Evolutionary conservation across 2,888 invertebrate genomes (phyloP).

Genomic region (Apodemia duryi): DNA sequence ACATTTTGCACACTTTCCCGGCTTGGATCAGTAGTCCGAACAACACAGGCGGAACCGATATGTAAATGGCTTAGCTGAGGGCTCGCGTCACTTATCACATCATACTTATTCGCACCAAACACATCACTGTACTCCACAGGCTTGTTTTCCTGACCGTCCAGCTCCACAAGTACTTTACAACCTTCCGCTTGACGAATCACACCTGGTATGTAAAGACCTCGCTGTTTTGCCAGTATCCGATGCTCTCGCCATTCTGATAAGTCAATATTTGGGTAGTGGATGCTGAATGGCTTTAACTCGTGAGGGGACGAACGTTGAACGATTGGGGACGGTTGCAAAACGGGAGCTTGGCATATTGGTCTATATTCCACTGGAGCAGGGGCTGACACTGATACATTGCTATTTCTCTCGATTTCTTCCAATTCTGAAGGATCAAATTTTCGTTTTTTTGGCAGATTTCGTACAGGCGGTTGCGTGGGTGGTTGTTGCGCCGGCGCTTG

Average conservation of each 20-base stretch:
- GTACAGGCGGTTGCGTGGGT: slow-evolving; percentile 79
- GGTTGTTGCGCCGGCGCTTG: slow-evolving; percentile 55
- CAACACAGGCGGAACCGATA: slow-evolving; percentile 90
- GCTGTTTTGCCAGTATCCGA: slow-evolving; percentile 92
- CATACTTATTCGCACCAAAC: slow-evolving; percentile 87
- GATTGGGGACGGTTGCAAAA: slow-evolving; percentile 60
- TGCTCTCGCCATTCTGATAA: slow-evolving; percentile 96
- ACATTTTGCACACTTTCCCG: slow-evolving; percentile 83
- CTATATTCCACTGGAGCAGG: slow-evolving; percentile 50
- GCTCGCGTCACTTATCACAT: slow-evolving; percentile 95
- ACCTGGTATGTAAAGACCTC: slow-evolving; percentile 91
- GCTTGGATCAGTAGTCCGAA: slow-evolving; percentile 80
- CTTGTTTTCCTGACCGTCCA: slow-evolving; percentile 87
- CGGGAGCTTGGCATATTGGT: slow-evolving; percentile 38
- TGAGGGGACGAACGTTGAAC: slow-evolving; percentile 76
- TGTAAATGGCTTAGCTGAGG: slow-evolving; percentile 91
- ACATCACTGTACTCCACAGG: slow-evolving; percentile 87
- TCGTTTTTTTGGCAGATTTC: slow-evolving; percentile 95
- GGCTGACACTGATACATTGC: slow-evolving; percentile 41
- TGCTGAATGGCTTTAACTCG: slow-evolving; percentile 66
- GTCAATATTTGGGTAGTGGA: slow-evolving; percentile 84
- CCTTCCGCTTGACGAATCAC: slow-evolving; percentile 87
- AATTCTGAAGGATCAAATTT: slow-evolving; percentile 90
- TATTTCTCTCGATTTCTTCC: slow-evolving; percentile 81
- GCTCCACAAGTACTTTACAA: slow-evolving; percentile 87